Conservation (phyloP, 2,888 invertebrate species). For the Helleia helle region DNA sequence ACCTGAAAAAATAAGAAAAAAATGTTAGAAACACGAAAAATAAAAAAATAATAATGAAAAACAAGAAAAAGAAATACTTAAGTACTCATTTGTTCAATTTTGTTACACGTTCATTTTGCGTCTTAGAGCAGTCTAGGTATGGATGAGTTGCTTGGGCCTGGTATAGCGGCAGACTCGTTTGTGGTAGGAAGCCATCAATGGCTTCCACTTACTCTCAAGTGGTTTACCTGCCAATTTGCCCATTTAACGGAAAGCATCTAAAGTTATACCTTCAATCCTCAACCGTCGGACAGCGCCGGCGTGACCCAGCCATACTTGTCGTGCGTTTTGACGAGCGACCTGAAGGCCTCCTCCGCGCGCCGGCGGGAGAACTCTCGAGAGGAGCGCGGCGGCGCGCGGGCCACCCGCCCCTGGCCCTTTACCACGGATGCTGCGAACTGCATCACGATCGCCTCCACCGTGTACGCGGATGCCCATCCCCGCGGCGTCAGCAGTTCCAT, state of each 20-base stretch:
- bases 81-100: too few species aligned
- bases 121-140: too few species aligned
- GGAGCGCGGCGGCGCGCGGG: constrained; percentile 84
- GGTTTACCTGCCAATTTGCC: too few species aligned
- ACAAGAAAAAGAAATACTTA: too few species aligned
- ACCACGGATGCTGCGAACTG: constrained; percentile 92
- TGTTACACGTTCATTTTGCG: too few species aligned
- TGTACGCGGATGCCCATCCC: constrained; percentile 92
- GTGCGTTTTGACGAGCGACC: constrained; percentile 90
- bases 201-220: too few species aligned
- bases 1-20: constrained; percentile 32
- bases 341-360: constrained; percentile 91
- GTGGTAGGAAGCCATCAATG: too few species aligned
- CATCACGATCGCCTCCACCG: constrained; percentile 90
- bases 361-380: constrained; percentile 84
- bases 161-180: too few species aligned
- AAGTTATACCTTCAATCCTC: constrained; percentile 48
- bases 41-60: too few species aligned
- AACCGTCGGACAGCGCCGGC: constrained; percentile 89
- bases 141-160: too few species aligned
- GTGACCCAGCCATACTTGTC: constrained; percentile 95
- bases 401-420: constrained; percentile 89
- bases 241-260: too few species aligned
- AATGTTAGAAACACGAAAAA: too few species aligned
- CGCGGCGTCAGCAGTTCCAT: constrained; percentile 91